Evolutionary conservation across 92 coral and sea anemone species (phyloP).

Genomic region (Bergia puertoricense): DNA sequence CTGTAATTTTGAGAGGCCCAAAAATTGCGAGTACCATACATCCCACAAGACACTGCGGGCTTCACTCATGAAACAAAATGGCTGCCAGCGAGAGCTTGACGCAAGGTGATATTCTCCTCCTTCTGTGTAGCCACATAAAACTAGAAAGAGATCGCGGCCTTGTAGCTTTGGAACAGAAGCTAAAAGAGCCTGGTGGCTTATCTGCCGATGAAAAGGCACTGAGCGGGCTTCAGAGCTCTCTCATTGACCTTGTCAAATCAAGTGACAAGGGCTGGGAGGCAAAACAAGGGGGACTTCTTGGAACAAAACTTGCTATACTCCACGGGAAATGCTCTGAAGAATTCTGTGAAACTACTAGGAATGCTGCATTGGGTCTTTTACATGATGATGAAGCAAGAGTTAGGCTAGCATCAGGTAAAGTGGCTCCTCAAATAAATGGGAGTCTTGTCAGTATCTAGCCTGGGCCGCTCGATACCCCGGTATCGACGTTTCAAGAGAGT

Average conservation of each 20-base stretch:
- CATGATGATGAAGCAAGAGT: conserved; percentile 96
- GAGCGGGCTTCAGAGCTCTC: conserved; percentile 57
- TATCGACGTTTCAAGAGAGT: too few species aligned
- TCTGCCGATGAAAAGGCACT: conserved; percentile 49
- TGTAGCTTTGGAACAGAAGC: conserved; percentile 64
- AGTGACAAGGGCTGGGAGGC: conserved; percentile 78
- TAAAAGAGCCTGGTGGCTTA: conserved; percentile 53
- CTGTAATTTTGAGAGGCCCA: too few species aligned
- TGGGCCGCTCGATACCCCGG: too few species aligned
- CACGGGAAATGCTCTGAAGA: conserved; percentile 63
- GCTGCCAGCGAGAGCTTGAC: conserved; percentile 42
- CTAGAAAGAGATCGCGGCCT: conserved; percentile 92
- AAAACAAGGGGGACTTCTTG: conserved; percentile 83
- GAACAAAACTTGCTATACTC: conserved; percentile 71
- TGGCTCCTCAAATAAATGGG: too few species aligned
- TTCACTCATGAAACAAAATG: conserved; percentile 39
- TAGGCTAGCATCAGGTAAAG: conserved; percentile 85
- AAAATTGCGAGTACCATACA: background rate
- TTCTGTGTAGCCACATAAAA: conserved; percentile 83
- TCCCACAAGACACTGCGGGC: conserved; percentile 36
- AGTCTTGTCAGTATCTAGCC: too few species aligned
- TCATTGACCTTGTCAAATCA: conserved; percentile 61
- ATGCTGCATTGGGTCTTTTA: conserved; percentile 66
- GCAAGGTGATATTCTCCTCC: conserved; percentile 57
- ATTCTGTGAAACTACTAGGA: conserved; percentile 66